Conservation (phyloP, 2,888 invertebrate species). For the Drosophila eohydei region DNA sequence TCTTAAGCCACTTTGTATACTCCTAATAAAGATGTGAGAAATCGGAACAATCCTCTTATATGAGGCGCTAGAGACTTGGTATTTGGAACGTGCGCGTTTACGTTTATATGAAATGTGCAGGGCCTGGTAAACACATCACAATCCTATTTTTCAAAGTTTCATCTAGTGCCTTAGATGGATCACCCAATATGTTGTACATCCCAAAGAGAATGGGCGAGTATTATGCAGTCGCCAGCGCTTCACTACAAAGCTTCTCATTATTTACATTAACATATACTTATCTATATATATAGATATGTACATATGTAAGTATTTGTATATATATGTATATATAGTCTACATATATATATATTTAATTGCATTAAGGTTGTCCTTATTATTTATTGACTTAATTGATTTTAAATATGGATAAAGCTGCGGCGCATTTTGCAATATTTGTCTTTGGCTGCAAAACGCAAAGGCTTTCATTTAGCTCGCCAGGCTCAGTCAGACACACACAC, state of each 20-base stretch:
- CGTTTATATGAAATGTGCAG: background rate
- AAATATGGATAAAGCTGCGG: slow-evolving; percentile 82
- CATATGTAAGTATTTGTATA: background rate
- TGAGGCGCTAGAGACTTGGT: background rate
- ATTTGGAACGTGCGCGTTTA: background rate
- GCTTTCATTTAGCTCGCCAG: slow-evolving; percentile 71
- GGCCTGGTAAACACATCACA: too few species aligned
- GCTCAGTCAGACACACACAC: slow-evolving; percentile 7
- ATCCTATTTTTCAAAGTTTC: too few species aligned
- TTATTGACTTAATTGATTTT: slow-evolving; percentile 84
- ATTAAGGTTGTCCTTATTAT: slow-evolving; percentile 77
- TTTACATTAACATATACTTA: background rate
- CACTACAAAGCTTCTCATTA: background rate
- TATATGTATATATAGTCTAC: slow-evolving; percentile 9
- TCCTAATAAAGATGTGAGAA: background rate
- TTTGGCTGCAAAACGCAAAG: slow-evolving; percentile 78
- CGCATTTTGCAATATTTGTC: slow-evolving; percentile 74
- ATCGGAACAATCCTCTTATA: background rate
- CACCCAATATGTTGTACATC: too few species aligned
- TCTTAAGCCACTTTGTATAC: background rate
- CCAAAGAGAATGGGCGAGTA: background rate
- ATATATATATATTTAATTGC: slow-evolving; percentile 71
- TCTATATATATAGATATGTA: background rate
- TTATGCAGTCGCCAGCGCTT: background rate
- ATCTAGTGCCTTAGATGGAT: too few species aligned